Conservation (phyloP, 2,113 vertebrate genomes). For the Muntiacus reevesi region DNA sequence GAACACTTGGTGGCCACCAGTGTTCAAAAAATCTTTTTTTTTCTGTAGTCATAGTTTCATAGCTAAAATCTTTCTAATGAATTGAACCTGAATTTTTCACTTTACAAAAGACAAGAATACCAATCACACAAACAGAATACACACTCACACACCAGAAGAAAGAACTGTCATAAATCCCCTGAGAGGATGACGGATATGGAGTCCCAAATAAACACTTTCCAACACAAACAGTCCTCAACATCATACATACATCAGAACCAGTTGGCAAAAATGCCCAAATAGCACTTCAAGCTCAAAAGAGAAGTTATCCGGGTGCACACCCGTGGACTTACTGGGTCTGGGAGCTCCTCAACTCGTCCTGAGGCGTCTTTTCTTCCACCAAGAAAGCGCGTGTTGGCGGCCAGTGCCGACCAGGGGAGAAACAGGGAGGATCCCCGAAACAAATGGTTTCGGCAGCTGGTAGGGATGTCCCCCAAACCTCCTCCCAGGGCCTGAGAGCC, state of each 20-base stretch:
- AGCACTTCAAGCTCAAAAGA: neutral
- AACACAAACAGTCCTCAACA: neutral
- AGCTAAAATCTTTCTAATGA: neutral
- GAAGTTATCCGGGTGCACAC: neutral
- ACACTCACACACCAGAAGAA: neutral
- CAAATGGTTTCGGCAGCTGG: neutral
- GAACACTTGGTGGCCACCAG: neutral
- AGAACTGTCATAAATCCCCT: neutral
- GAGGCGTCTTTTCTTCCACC: neutral
- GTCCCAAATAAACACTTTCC: neutral
- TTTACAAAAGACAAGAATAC: neutral
- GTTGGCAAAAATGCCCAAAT: neutral
- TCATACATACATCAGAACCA: neutral
- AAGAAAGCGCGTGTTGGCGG: neutral
- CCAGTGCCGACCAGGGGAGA: neutral
- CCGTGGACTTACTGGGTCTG: neutral
- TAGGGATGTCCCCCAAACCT: neutral
- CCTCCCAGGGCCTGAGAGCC: neutral
- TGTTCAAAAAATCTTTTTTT: neutral
- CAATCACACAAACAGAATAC: neutral
- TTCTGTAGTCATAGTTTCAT: neutral
- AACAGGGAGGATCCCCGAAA: neutral
- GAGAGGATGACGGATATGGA: neutral
- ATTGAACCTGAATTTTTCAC: neutral
- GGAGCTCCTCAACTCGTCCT: neutral